Evolutionary conservation across 1,140 invertebrate species (phyloP).

Genomic region (Agrilus planipennis): DNA sequence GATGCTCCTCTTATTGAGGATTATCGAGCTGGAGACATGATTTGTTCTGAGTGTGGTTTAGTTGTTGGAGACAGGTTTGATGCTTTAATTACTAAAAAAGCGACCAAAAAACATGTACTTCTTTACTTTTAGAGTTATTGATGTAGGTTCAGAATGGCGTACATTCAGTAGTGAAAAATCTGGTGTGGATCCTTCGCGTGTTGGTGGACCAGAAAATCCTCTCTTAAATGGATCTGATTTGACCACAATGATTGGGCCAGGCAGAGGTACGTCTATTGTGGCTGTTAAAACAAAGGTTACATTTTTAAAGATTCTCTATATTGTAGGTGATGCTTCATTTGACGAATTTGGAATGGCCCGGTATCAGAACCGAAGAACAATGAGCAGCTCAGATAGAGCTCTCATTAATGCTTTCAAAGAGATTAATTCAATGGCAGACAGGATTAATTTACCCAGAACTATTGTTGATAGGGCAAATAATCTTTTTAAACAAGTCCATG

Average conservation of each 20-base stretch:
- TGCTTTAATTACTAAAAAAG: neutral
- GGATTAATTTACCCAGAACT: conserved; percentile 91
- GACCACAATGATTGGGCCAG: conserved; percentile 93
- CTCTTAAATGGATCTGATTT: conserved; percentile 91
- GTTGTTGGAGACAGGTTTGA: conserved; percentile 93
- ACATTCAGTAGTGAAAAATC: conserved; percentile 98
- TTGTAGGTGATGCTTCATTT: conserved; percentile 45
- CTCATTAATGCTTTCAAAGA: conserved; percentile 92
- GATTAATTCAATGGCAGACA: conserved; percentile 94
- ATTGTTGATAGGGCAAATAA: conserved; percentile 93
- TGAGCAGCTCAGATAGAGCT: conserved; percentile 87
- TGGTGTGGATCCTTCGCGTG: conserved; percentile 95
- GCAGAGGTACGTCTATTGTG: conserved; percentile 40
- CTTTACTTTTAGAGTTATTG: conserved; percentile 70
- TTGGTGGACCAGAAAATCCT: conserved; percentile 94
- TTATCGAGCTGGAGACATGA: conserved; percentile 96
- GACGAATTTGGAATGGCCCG: conserved; percentile 79
- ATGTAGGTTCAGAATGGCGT: conserved; percentile 99
- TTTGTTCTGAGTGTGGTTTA: conserved; percentile 96
- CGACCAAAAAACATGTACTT: too few relatives aligned
- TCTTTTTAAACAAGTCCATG: conserved; percentile 96
- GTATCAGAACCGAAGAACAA: conserved; percentile 88
- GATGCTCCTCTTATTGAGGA: conserved; percentile 94
- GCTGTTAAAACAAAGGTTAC: neutral
- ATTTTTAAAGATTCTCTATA: neutral